Percentiles rank a stretch among this genome's conserved stretches.
Conservation (phyloP, 2,797 vertebrate genomes). For the Melanotaenia trifasciata region DNA sequence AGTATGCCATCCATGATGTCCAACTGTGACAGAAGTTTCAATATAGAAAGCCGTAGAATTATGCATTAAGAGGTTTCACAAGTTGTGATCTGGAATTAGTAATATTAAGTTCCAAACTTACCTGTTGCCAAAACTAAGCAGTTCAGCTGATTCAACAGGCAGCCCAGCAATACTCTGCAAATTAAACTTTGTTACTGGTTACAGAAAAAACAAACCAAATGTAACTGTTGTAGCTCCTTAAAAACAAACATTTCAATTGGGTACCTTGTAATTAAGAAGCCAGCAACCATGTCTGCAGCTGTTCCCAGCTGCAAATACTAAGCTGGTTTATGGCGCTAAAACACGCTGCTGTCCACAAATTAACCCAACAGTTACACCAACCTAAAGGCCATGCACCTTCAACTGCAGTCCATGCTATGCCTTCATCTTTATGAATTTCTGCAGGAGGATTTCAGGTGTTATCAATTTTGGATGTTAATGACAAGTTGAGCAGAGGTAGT, state of each 20-base stretch:
- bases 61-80: no score
- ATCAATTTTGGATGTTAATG: constrained; percentile 11
- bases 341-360: background rate
- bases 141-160: background rate
- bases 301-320: background rate
- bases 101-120: no score
- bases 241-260: rapidly evolving
- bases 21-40: no score
- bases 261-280: constrained; percentile 27
- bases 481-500: background rate
- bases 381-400: background rate
- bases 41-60: no score
- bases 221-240: background rate
- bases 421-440: background rate
- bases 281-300: constrained; percentile 19
- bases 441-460: constrained; percentile 17
- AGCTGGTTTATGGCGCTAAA: background rate
- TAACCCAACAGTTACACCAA: background rate
- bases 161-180: background rate
- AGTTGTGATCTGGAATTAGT: no score
- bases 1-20: no score
- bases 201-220: no score
- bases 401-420: background rate
- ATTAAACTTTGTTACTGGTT: no score
- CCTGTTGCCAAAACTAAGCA: no score